Evolutionary conservation across 2,888 invertebrate species (phyloP), one percentile per base, ranked within the genome.

Genomic region (Mechanitis messenoides): DNA sequence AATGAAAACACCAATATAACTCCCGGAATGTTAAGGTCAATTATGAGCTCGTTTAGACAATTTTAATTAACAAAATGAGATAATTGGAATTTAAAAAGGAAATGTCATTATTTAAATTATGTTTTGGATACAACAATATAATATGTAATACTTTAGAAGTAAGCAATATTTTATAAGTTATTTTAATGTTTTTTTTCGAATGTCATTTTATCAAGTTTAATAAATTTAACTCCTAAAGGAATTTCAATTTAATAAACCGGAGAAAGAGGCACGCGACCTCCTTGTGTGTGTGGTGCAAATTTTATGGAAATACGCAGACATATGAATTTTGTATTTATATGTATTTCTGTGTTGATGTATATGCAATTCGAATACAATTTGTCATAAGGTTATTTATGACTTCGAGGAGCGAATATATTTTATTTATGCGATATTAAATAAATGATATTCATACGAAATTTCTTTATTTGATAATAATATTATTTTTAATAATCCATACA

Each of bases 221-320:
- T 33, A 35, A 56, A 56, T 38, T 28, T 9, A 33, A 56, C 31
- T 59, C 46, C 2, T 55, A 61, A 56, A 28, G 58, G 55, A 61
- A 58, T 64, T 56, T 46, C 60, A 67, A 61, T 61, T 62, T 64
- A 56, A 47, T 56, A 47, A 79, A 76, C 76, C 71, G 62, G 56
- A 56, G 53, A 53, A 57, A 53, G 58, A 63, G 50, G 63, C 58
- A 63, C 58, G 60, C 53, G 55, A 64, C 83, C 57, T 69, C 78
- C 6, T 1, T 35, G 2, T 2, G 80, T 86, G 85, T 85, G 86
- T 81, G 84, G 84, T 77, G 73, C 78, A 81, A 20, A 20, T 84
- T 85, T 85, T 85, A 86, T 85, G 86, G 79, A 53, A 63, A 58
- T 56, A 47, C 20, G 53, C 33, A 53, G 54, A 46, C 56, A 56